Evolutionary conservation across 2,888 invertebrate genomes (phyloP).

Genomic region (Tachina lurida): DNA sequence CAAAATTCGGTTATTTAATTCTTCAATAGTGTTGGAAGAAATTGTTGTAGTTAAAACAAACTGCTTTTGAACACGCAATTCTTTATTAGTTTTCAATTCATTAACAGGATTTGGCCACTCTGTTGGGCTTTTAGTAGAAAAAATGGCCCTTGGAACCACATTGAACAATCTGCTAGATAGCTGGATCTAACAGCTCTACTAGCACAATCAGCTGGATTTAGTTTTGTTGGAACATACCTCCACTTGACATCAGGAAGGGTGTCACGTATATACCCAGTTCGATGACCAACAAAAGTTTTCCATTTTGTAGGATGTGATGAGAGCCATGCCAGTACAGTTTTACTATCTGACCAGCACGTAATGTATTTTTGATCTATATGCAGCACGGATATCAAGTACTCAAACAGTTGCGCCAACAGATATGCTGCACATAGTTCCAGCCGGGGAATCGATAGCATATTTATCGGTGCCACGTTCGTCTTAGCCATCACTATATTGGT

Average conservation of each 20-base stretch:
- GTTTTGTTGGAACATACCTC: slow-evolving; percentile 51
- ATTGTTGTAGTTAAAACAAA: slow-evolving; percentile 2
- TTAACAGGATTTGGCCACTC: slow-evolving; percentile 15
- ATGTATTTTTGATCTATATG: background rate
- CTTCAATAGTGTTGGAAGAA: background rate
- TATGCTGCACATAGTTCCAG: slow-evolving; percentile 30
- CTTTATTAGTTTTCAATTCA: slow-evolving; percentile 28
- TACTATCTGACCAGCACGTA: slow-evolving; percentile 48
- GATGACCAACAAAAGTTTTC: slow-evolving; percentile 32
- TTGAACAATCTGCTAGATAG: background rate
- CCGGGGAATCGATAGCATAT: slow-evolving; percentile 35
- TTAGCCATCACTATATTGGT: slow-evolving; percentile 45
- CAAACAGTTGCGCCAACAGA: slow-evolving; percentile 29
- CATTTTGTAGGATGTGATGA: slow-evolving; percentile 38
- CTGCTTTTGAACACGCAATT: slow-evolving; percentile 11
- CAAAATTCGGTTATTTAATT: slow-evolving; percentile 22
- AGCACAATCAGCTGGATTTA: slow-evolving; percentile 47
- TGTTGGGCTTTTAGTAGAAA: background rate
- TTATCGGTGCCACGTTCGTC: slow-evolving; percentile 39
- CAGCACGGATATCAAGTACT: slow-evolving; percentile 12
- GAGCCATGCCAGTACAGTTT: slow-evolving; percentile 45
- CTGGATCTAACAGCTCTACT: slow-evolving; percentile 41
- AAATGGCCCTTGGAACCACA: slow-evolving; percentile 40
- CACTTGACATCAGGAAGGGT: slow-evolving; percentile 27
- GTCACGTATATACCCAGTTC: no score